phyloP scores from a whole-genome alignment of 2,888 invertebrate species.

The Amiota communis region DNA sequence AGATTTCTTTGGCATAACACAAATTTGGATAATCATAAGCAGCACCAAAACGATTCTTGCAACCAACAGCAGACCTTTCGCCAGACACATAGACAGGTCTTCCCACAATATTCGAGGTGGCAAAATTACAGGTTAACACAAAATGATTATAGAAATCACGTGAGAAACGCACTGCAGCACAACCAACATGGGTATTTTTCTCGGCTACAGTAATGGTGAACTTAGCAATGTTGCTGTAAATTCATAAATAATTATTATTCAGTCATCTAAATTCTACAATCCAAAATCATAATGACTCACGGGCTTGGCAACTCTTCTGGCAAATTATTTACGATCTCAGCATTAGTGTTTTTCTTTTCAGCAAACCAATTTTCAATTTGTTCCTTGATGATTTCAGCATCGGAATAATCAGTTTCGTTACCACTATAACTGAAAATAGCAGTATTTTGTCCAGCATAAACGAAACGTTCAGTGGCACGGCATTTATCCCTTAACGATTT shows the following conservation, averaged over 20 bases:
- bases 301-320: conserved; percentile 49
- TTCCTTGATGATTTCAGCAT: conserved; percentile 53
- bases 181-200: conserved; percentile 53
- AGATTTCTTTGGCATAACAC: conserved; percentile 53
- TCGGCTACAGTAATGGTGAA: conserved; percentile 53
- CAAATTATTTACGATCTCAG: conserved; percentile 47
- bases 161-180: conserved; percentile 50
- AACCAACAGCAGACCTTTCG: conserved; percentile 46
- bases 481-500: conserved; percentile 50
- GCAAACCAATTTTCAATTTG: conserved; percentile 53
- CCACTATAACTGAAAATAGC: conserved; percentile 56
- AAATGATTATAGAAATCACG: conserved; percentile 49
- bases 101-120: conserved; percentile 49
- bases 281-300: not conserved
- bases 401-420: conserved; percentile 48
- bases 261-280: not conserved
- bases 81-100: conserved; percentile 51
- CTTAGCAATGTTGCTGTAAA: conserved; percentile 42
- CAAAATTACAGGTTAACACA: conserved; percentile 54
- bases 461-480: conserved; percentile 54
- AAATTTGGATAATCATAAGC: conserved; percentile 53
- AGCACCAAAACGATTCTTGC: conserved; percentile 52
- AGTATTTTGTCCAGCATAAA: conserved; percentile 52
- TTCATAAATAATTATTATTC: not conserved
- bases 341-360: conserved; percentile 46